Percentiles rank a stretch among this genome's conserved stretches.
Evolutionary conservation across 2,113 vertebrate species (phyloP).

Genomic region (Neolamprologus cancellatus): DNA sequence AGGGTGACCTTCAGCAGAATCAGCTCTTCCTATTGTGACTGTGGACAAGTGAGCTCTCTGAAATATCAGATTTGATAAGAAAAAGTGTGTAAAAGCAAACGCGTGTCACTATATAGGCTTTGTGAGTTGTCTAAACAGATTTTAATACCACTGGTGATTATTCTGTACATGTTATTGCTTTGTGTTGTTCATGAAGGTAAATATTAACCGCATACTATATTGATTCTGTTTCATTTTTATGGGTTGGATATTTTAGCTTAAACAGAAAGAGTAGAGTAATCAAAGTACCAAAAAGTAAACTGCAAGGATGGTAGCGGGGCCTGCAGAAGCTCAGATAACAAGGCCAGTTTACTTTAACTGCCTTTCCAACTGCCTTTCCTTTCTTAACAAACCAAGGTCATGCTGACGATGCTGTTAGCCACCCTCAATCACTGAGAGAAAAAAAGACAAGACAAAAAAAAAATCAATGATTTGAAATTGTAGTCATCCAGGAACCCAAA

Average conservation of each 20-base stretch:
- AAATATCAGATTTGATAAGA: constrained; percentile 76
- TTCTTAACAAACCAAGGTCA: neutral
- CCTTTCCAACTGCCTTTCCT: neutral
- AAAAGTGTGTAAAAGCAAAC: constrained; percentile 35
- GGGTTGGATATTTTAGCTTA: neutral
- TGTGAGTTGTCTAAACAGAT: neutral
- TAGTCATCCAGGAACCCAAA: neutral
- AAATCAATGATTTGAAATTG: neutral
- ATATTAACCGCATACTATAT: neutral
- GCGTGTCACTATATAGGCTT: neutral
- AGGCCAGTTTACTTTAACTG: neutral
- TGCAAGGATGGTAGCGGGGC: neutral
- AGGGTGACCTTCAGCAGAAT: constrained; percentile 75
- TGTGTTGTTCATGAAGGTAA: neutral
- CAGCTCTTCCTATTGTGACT: constrained; percentile 65
- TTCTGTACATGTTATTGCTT: neutral
- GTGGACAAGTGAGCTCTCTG: constrained; percentile 47
- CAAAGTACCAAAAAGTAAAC: neutral
- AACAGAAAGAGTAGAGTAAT: neutral
- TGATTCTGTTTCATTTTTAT: neutral
- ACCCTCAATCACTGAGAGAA: neutral
- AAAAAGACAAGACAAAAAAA: neutral
- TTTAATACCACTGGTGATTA: neutral
- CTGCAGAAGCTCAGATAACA: neutral
- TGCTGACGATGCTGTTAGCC: neutral